A percentile compares a stretch with the other conserved stretches of the same genome.
These are phyloP conservation scores for Ciconia boyciana DNA, from an alignment of 2,113 vertebrate species.

Conservation along the genomic window DNA sequence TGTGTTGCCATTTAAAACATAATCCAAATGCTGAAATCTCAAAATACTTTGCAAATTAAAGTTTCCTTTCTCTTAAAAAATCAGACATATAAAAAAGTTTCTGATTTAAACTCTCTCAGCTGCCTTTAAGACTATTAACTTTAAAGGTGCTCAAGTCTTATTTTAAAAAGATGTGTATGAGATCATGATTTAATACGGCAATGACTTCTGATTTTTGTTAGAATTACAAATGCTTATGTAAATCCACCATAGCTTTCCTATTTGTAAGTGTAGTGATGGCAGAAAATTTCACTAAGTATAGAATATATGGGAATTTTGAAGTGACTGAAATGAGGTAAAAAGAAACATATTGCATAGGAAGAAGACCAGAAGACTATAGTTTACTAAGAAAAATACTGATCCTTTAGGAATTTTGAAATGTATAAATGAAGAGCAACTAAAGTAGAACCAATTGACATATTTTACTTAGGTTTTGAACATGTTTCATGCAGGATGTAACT, in stretches of 20 bases:
- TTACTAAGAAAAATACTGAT: not conserved
- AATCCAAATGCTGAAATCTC: not conserved
- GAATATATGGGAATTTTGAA: not conserved
- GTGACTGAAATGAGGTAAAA: not conserved
- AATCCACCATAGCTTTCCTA: not conserved
- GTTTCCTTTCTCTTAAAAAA: not conserved
- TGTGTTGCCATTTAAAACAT: not conserved
- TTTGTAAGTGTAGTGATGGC: not conserved
- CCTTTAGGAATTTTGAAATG: not conserved
- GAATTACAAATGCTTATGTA: not conserved
- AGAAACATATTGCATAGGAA: not conserved
- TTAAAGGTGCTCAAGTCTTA: not conserved
- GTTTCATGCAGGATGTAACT: not conserved
- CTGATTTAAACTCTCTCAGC: not conserved
- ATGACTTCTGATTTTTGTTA: not conserved
- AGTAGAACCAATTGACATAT: not conserved
- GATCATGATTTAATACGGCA: not conserved
- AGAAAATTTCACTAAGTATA: not conserved
- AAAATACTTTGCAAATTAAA: not conserved
- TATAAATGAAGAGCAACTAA: not conserved
- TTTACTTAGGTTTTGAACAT: not conserved
- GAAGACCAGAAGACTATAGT: not conserved
- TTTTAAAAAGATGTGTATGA: not conserved
- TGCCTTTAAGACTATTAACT: not conserved
- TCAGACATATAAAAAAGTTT: fast-evolving